Conservation (phyloP, 2,113 vertebrate species). For the Rattus rattus region DNA sequence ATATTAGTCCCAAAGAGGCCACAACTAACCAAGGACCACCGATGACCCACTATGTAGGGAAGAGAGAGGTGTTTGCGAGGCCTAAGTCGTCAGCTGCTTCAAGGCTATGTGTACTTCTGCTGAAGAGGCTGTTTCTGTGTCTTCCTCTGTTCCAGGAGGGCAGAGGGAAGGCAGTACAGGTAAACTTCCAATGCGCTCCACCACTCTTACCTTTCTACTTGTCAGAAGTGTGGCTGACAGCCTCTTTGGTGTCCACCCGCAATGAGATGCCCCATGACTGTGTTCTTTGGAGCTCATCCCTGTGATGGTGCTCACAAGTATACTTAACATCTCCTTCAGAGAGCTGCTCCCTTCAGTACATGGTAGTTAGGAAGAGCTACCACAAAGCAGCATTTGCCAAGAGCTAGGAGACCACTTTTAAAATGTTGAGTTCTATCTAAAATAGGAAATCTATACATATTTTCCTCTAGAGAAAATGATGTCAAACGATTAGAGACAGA, state of each 20-base stretch:
- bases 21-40: not conserved
- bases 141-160: not conserved
- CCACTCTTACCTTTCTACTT: not conserved
- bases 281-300: not conserved
- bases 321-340: too few species aligned
- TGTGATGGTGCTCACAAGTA: accelerated
- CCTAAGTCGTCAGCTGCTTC: not conserved
- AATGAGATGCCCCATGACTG: not conserved
- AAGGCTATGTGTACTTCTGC: not conserved
- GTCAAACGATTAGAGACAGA: not conserved
- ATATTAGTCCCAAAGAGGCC: not conserved
- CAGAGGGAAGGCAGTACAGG: not conserved
- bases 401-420: not conserved
- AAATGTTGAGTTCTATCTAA: not conserved
- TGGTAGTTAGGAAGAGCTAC: not conserved
- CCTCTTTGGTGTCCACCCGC: not conserved
- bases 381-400: not conserved
- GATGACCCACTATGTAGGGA: not conserved
- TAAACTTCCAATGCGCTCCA: not conserved
- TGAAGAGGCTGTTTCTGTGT: not conserved
- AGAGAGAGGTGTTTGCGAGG: not conserved
- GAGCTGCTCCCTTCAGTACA: not conserved
- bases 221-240: not conserved
- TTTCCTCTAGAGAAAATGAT: not conserved
- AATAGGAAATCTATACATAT: not conserved